Percentiles rank a stretch among this genome's conserved stretches.
Evolutionary conservation across 1,140 invertebrate species (phyloP).

Genomic region (Venustaconcha ellipsiformis): DNA sequence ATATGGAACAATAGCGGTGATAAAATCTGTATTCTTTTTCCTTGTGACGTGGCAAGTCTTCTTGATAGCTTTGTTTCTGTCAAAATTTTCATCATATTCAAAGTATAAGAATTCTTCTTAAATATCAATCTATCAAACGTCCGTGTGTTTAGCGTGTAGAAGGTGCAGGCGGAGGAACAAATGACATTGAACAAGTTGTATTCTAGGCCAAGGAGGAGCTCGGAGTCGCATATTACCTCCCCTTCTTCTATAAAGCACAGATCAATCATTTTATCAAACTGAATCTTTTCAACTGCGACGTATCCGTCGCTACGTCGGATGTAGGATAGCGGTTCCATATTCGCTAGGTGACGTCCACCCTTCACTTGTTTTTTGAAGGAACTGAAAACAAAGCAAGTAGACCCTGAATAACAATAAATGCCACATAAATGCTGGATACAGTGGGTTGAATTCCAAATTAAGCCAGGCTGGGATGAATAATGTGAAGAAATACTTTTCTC

Average conservation of each 20-base stretch:
- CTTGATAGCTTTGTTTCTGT: slow-evolving; percentile 19
- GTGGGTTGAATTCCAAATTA: no score
- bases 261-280: slow-evolving; percentile 16
- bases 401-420: no score
- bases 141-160: slow-evolving; percentile 18
- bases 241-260: slow-evolving; percentile 30
- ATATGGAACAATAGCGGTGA: slow-evolving; percentile 25
- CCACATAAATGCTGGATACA: no score
- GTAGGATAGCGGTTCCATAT: slow-evolving; percentile 29
- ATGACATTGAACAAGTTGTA: slow-evolving; percentile 26
- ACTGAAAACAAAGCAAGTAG: background rate
- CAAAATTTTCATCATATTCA: slow-evolving; percentile 30
- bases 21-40: slow-evolving; percentile 22
- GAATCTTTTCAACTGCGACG: slow-evolving; percentile 27
- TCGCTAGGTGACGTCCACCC: slow-evolving; percentile 7
- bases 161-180: slow-evolving; percentile 17
- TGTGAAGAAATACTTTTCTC: no score
- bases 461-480: no score
- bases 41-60: slow-evolving; percentile 16
- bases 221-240: slow-evolving; percentile 23
- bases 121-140: slow-evolving; percentile 31
- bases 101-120: slow-evolving; percentile 24
- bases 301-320: slow-evolving; percentile 27
- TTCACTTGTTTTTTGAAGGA: slow-evolving; percentile 3
- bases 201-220: slow-evolving; percentile 23